Evolutionary conservation across 2,113 vertebrate species (phyloP), one percentile per base, ranked within the genome.

Genomic region (Paralichthys olivaceus): DNA sequence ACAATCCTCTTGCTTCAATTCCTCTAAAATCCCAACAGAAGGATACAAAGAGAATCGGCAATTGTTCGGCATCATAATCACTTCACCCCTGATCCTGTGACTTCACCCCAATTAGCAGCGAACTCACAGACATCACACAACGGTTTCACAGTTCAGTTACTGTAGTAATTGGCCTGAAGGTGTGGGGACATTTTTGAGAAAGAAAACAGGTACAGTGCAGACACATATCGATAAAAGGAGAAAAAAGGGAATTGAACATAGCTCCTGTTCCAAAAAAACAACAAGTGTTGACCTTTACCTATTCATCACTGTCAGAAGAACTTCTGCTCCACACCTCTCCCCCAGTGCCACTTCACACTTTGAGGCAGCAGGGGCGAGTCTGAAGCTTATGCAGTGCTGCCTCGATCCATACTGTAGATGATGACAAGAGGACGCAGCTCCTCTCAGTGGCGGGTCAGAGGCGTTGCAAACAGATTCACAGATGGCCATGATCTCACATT

Each of bases 401-500:
- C 53, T 59, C 2, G 0, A 63, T 47, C 56, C 19, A 25, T 0
- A 2, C 14, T 45, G 73, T 1, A 19, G 28, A 20, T 61, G 43
- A 23, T 63, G 75, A 69, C 45, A 29, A 70, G 75, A 67, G 69
- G 15, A 58, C 13, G 19, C 59, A 79, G 86, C 83, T 12, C 89
- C 88, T 69, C 88, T 40, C 40, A 68, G 74, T 87, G 90, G 86
- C 20, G 20, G 17, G 4, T 53, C 6, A 1, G 6, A 4, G 29
- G 56, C 69, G 51, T 40, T 81, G 68, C 86, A 81, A 9, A 37
- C 28, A 29, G 19, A 40, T 37, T 58, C 65, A 29, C 69, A 81
- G 84, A 81, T 72, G 79, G 68, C 59, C 60, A 8, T 26, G 7
- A 51, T 64, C 74, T 82, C 81, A 81, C 75, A 57, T 89, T 71